Evolutionary conservation across 2,888 invertebrate species (phyloP).

Genomic region (Nipponacmea schrenckii): DNA sequence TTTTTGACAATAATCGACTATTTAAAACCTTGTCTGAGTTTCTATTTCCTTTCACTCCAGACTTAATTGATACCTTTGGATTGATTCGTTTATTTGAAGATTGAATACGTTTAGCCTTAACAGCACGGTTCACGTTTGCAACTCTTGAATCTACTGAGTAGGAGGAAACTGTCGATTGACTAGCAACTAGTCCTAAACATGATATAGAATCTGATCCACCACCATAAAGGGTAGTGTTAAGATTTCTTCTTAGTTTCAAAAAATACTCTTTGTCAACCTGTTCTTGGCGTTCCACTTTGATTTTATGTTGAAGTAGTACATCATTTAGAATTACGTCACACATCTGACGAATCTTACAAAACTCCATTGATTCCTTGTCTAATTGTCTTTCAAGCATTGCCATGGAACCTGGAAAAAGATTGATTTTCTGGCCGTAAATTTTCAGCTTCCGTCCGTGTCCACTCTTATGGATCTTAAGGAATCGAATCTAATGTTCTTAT

Average conservation of each 20-base stretch:
- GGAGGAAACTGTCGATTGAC: not conserved
- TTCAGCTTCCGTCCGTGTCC: too few relatives aligned
- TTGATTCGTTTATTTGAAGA: too few relatives aligned
- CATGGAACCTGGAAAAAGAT: slow-evolving; percentile 5
- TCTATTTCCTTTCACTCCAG: too few relatives aligned
- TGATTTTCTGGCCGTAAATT: too few relatives aligned
- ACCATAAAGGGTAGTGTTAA: not conserved
- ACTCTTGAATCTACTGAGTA: not conserved
- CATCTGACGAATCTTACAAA: slow-evolving; percentile 3
- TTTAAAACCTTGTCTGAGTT: too few relatives aligned
- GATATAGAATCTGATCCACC: not conserved
- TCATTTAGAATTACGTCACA: slow-evolving; percentile 7
- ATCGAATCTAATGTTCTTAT: too few relatives aligned
- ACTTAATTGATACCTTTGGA: too few relatives aligned
- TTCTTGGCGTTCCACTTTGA: slow-evolving; percentile 5
- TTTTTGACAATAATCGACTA: too few relatives aligned
- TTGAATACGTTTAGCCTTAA: too few relatives aligned
- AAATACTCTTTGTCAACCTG: slow-evolving; percentile 11
- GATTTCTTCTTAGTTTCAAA: not conserved
- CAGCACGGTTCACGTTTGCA: too few relatives aligned
- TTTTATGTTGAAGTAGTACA: slow-evolving; percentile 6
- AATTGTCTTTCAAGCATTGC: slow-evolving; percentile 12
- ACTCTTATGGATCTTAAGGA: too few relatives aligned
- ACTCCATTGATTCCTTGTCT: slow-evolving; percentile 15
- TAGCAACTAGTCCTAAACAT: not conserved